Percentiles rank a stretch among this genome's conserved stretches.
These are phyloP conservation scores for Dicrostonyx torquatus DNA, from an alignment of 2,797 vertebrate species.

Conservation along the genomic window DNA sequence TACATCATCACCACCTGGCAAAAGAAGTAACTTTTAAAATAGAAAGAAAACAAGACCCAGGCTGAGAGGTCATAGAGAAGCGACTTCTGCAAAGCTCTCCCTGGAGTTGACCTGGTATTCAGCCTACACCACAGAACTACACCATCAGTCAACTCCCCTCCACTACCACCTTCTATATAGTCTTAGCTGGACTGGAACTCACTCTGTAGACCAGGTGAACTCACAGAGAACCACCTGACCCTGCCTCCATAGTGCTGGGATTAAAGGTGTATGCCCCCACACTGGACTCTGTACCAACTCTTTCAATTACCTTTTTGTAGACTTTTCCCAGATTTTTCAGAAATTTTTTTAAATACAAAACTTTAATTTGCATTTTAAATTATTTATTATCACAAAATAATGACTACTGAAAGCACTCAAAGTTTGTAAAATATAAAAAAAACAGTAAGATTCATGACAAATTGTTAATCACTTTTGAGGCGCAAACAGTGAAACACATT, in stretches of 20 bases:
- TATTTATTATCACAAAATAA: constrained; percentile 4
- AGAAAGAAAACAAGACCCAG: not conserved
- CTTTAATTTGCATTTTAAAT: not conserved
- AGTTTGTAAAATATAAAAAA: not conserved
- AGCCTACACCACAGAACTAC: not conserved
- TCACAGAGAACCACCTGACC: not conserved
- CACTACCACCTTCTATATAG: too few relatives aligned
- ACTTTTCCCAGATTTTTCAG: not conserved
- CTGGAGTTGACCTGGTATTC: not conserved
- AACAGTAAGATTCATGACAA: not conserved
- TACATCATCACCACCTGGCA: too few relatives aligned
- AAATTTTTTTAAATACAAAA: not conserved
- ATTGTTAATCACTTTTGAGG: not conserved
- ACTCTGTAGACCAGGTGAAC: not conserved
- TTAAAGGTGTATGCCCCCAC: not conserved
- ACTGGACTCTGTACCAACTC: not conserved
- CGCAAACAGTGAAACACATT: rapidly evolving
- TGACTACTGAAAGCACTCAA: not conserved
- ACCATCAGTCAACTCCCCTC: not conserved
- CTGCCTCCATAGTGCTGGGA: not conserved
- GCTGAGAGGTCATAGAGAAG: not conserved
- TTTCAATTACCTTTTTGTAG: constrained; percentile 1
- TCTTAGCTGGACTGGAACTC: not conserved
- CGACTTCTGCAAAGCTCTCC: too few relatives aligned
- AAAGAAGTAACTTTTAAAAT: not conserved